Evolutionary conservation across 2,113 vertebrate species (phyloP).

Genomic region (Nycticebus coucang): DNA sequence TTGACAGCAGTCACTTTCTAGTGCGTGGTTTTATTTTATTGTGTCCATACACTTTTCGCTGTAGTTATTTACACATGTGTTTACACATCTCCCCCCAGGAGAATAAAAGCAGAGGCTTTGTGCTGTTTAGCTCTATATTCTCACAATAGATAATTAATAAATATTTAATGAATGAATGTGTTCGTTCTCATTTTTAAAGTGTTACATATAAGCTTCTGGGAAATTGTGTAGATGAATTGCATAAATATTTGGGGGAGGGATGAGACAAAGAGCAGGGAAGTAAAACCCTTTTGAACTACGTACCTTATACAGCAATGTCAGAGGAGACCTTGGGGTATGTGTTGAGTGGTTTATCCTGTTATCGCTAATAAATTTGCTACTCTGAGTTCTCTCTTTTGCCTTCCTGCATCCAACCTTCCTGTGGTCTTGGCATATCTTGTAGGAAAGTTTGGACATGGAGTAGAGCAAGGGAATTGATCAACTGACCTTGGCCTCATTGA

Average conservation of each 20-base stretch:
- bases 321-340: not conserved
- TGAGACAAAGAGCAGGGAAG: not conserved
- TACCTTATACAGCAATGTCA: not conserved
- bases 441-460: not conserved
- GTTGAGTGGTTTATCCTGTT: not conserved
- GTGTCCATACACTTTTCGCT: not conserved
- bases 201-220: not conserved
- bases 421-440: not conserved
- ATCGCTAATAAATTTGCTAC: not conserved
- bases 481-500: not conserved
- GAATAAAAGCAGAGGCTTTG: not conserved
- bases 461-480: slow-evolving; percentile 16
- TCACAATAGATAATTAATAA: not conserved
- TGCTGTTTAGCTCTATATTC: not conserved
- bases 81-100: not conserved
- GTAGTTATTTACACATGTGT: not conserved
- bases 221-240: not conserved
- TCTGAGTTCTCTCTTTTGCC: not conserved
- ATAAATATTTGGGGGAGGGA: not conserved
- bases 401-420: not conserved
- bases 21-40: not conserved
- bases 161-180: not conserved
- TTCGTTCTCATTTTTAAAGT: not conserved
- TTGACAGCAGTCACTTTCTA: not conserved
- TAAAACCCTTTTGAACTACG: not conserved